These are phyloP conservation scores for Pachyseris speciosa DNA, from an alignment of 64 coral and sea anemone genomes.

Conservation along the genomic window DNA sequence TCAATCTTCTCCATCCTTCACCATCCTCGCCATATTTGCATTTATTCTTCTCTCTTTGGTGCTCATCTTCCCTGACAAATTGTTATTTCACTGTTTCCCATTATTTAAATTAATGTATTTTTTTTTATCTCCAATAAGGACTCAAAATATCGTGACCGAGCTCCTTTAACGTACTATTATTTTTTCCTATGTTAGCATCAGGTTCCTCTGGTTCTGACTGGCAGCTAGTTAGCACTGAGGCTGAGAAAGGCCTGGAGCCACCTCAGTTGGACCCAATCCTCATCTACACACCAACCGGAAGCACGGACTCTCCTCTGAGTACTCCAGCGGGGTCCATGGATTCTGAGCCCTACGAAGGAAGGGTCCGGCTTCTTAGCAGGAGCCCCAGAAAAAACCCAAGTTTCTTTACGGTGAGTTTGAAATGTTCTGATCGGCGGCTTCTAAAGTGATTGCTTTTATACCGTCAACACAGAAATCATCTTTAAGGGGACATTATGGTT, in stretches of 20 bases:
- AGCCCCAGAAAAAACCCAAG: conserved; percentile 52
- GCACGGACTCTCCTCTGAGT: conserved; percentile 2
- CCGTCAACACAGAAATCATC: no score
- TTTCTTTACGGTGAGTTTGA: conserved; percentile 52
- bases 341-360: conserved; percentile 19
- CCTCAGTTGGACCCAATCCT: conserved; percentile 10
- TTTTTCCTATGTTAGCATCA: neutral
- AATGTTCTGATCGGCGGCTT: neutral
- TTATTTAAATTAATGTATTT: no score
- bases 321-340: neutral
- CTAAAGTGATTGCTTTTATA: no score
- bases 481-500: no score
- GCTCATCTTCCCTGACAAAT: no score
- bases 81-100: no score
- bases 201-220: neutral
- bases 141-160: no score
- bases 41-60: no score
- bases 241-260: neutral
- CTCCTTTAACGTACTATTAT: no score
- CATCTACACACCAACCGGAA: conserved; percentile 3
- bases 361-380: conserved; percentile 50
- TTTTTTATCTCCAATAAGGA: no score
- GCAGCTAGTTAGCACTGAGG: neutral
- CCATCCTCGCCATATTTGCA: no score
- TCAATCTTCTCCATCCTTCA: no score